Conservation (phyloP, 1,140 invertebrate species). For the Microplitis mediator region DNA sequence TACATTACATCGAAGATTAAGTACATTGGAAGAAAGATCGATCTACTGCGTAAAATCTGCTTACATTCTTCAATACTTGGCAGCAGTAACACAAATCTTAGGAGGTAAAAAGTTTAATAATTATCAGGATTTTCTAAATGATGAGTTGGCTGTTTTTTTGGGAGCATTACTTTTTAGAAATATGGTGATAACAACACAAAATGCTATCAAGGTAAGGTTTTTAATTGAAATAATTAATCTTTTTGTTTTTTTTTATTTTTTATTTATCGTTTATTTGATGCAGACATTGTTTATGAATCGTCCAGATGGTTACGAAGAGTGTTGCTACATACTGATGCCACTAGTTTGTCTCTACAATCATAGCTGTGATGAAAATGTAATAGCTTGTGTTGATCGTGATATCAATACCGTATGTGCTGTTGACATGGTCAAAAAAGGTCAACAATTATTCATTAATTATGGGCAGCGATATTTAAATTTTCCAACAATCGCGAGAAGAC, state of each 20-base stretch:
- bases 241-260: not conserved
- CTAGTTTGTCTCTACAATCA: not conserved
- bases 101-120: not conserved
- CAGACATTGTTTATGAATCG: not conserved
- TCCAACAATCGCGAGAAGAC: too few species aligned
- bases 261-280: not conserved
- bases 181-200: not conserved
- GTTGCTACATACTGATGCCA: not conserved
- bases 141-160: not conserved
- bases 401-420: not conserved
- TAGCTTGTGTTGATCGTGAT: not conserved
- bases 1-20: not conserved
- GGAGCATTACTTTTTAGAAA: not conserved
- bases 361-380: not conserved
- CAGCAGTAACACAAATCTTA: not conserved
- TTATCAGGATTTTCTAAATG: not conserved
- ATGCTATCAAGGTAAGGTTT: too few species aligned
- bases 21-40: too few species aligned
- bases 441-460: conserved; percentile 4
- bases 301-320: not conserved
- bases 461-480: too few species aligned
- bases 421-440: not conserved
- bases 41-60: too few species aligned
- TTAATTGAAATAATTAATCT: too few species aligned
- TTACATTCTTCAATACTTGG: not conserved